Evolutionary conservation across 2,888 invertebrate species (phyloP).

Genomic region (Octodonta nipae): DNA sequence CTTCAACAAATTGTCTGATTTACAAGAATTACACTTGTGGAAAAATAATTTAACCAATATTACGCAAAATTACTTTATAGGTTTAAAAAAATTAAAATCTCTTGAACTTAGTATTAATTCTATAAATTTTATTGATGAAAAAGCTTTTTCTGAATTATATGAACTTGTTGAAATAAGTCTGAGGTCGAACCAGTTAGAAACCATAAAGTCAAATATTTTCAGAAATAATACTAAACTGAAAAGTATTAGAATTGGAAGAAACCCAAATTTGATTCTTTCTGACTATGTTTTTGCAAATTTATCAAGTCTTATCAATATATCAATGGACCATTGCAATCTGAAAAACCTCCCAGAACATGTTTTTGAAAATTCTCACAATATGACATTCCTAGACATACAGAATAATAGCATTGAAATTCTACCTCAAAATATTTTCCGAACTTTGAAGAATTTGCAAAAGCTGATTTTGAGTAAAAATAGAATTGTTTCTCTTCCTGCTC

Average conservation of each 20-base stretch:
- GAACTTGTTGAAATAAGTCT: constrained; percentile 19
- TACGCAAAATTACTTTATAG: constrained; percentile 47
- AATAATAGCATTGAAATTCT: constrained; percentile 40
- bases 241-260: constrained; percentile 40
- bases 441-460: constrained; percentile 46
- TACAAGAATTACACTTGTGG: constrained; percentile 51
- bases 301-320: constrained; percentile 27
- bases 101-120: constrained; percentile 59
- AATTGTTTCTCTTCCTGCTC: constrained; percentile 45
- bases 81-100: constrained; percentile 47
- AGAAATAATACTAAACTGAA: constrained; percentile 44
- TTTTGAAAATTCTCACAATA: constrained; percentile 44
- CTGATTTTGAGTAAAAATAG: constrained; percentile 58
- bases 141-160: constrained; percentile 38
- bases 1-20: constrained; percentile 47
- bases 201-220: constrained; percentile 46
- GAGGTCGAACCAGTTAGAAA: constrained; percentile 32
- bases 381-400: constrained; percentile 48
- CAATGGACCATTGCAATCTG: constrained; percentile 31
- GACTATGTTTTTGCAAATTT: constrained; percentile 39
- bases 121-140: constrained; percentile 45
- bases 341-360: constrained; percentile 46
- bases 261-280: constrained; percentile 14
- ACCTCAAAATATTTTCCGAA: constrained; percentile 45
- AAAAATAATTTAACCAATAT: constrained; percentile 36